Conservation (phyloP, 1,140 invertebrate genomes). For the Pachypeltis micranthus region DNA sequence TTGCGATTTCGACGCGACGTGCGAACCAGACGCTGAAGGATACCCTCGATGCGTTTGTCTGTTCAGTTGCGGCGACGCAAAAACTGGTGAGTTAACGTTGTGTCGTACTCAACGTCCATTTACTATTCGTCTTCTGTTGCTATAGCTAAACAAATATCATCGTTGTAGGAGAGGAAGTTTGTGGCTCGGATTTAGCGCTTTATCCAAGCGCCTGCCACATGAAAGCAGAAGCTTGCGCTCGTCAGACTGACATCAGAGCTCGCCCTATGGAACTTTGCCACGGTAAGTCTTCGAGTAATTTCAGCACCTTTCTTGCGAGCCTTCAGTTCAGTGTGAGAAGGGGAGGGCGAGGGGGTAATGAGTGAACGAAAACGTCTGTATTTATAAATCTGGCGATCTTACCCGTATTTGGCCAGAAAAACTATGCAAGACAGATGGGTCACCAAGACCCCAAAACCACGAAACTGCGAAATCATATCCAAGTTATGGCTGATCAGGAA, state of each 20-base stretch:
- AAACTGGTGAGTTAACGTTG: not conserved
- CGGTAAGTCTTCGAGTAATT: no score
- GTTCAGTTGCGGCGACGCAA: conserved; percentile 45
- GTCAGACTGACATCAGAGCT: conserved; percentile 65
- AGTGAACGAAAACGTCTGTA: no score
- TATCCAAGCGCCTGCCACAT: conserved; percentile 76
- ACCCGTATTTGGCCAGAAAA: no score
- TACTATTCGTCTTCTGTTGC: not conserved
- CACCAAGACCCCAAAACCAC: no score
- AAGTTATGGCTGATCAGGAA: no score
- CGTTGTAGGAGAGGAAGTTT: conserved; percentile 50
- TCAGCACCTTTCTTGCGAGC: no score
- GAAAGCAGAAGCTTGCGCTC: conserved; percentile 72
- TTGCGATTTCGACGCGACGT: conserved; percentile 72
- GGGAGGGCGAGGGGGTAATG: no score
- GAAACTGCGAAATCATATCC: no score
- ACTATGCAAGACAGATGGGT: no score
- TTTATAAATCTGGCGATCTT: no score
- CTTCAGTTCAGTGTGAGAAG: no score
- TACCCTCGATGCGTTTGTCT: conserved; percentile 65
- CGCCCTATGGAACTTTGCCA: conserved; percentile 68
- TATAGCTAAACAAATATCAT: no score
- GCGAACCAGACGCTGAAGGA: conserved; percentile 59
- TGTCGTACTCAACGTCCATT: not conserved
- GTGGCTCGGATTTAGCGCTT: conserved; percentile 67